Evolutionary conservation across 1,140 invertebrate species (phyloP), one percentile per base, ranked within the genome.

Genomic region (Bemisia tabaci): DNA sequence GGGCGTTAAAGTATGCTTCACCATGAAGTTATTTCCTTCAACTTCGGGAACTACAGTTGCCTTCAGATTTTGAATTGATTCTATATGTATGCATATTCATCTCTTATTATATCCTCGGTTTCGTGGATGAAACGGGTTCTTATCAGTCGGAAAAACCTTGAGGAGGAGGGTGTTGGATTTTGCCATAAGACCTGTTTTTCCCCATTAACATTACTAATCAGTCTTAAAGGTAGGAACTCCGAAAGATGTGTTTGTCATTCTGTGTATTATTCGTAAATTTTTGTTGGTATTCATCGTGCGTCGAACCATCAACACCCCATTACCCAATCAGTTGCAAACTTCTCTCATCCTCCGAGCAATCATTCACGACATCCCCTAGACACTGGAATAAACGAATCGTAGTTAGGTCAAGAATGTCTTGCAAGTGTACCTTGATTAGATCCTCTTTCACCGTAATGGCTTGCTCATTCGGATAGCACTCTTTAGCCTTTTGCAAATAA

Each of bases 261-360:
- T 9, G n/a, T 23, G 26, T 63, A 1, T 66, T 58, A 66, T 60
- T 26, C 2, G 64, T 59, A 68, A 68, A 68, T 22, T 59, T 68
- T 68, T 68, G 67, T 60, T 66, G 60, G 24, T 68, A 68, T 62
- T 26, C n/a, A 60, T 58, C 17, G 21, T 68, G 67, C n/a, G 65
- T 23, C 23, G 67, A 0, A 1, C 60, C 67, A 68, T 68, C 67
- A n/a, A 27, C 64, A 12, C 62, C 67, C 59, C 17, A 60, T 60
- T 60, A 22, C n/a, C n/a, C 24, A 60, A 60, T 22, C 59, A 60
- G 24, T 22, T n/a, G n/a, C 24, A 60, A 60, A 22, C 24, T 60
- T n/a, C n/a, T n/a, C n/a, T n/a, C n/a, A n/a, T n/a, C n/a, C n/a
- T n/a, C n/a, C n/a, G n/a, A n/a, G n/a, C n/a, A n/a, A n/a, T n/a